These are phyloP conservation scores for Netelia melanura DNA, from an alignment of 2,888 invertebrate species.

Conservation along the genomic window DNA sequence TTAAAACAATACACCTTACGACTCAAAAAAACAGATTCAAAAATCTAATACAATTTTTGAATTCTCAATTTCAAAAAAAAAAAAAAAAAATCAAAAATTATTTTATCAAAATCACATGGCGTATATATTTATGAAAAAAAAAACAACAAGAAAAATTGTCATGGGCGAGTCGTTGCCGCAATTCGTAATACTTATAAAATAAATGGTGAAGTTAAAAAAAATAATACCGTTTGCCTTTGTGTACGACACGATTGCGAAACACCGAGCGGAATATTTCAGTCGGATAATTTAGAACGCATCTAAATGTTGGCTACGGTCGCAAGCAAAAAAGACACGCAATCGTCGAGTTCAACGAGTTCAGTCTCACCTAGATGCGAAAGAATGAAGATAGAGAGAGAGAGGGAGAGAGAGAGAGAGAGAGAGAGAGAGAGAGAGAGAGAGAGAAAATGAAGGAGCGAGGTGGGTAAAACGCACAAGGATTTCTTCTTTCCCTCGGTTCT, in stretches of 20 bases:
- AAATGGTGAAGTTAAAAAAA: background rate
- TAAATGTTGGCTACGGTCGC: slow-evolving; percentile 55
- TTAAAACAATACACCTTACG: no score
- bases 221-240: slow-evolving; percentile 15
- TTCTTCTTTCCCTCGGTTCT: slow-evolving; percentile 59
- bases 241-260: slow-evolving; percentile 45
- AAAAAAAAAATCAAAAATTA: no score
- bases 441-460: slow-evolving; percentile 49
- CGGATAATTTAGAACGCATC: slow-evolving; percentile 69
- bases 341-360: slow-evolving; percentile 45
- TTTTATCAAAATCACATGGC: no score
- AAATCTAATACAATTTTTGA: no score
- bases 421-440: slow-evolving; percentile 22
- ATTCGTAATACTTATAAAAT: no score
- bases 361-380: slow-evolving; percentile 31
- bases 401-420: slow-evolving; percentile 41
- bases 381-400: slow-evolving; percentile 26
- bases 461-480: slow-evolving; percentile 64
- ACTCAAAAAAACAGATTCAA: background rate
- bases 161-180: no score
- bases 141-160: background rate
- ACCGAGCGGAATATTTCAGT: slow-evolving; percentile 43
- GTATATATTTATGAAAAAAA: no score
- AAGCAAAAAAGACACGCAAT: slow-evolving; percentile 62
- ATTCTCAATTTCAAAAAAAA: no score